A percentile compares a stretch with the other conserved stretches of the same genome.
Evolutionary conservation across 2,797 vertebrate genomes (phyloP).

Genomic region (Sparidentex hasta): DNA sequence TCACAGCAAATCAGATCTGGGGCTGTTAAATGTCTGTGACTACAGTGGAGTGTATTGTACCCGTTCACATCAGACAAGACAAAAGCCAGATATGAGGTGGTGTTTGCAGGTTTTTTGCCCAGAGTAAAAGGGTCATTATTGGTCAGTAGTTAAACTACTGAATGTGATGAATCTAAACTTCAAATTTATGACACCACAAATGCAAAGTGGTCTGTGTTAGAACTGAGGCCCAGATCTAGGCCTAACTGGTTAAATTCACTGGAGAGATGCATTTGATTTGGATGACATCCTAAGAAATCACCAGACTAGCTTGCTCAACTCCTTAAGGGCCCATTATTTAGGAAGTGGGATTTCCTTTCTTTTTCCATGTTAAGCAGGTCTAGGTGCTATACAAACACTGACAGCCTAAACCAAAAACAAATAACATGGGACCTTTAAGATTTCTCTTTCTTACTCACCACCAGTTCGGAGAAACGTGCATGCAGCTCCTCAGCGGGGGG

Average conservation of each 20-base stretch:
- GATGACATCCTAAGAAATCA: neutral
- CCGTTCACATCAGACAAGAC: too few relatives aligned
- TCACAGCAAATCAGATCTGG: too few relatives aligned
- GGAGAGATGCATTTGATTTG: neutral
- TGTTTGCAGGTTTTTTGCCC: too few relatives aligned
- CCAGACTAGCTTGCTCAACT: neutral
- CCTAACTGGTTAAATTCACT: neutral
- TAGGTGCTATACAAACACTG: too few relatives aligned
- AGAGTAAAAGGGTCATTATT: too few relatives aligned
- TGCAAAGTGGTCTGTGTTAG: neutral
- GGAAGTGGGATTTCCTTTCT: too few relatives aligned
- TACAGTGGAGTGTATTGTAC: too few relatives aligned
- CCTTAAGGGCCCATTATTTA: too few relatives aligned
- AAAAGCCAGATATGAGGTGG: too few relatives aligned
- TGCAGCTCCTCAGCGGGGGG: constrained; percentile 95
- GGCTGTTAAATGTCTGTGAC: too few relatives aligned
- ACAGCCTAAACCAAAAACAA: too few relatives aligned
- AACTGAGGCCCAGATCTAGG: neutral
- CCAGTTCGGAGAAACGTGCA: constrained; percentile 95
- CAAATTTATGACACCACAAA: neutral
- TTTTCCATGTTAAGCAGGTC: too few relatives aligned
- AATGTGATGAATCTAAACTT: neutral
- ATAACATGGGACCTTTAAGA: neutral
- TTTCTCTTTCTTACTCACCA: constrained; percentile 88
- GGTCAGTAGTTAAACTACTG: neutral